phyloP scores from a whole-genome alignment of 1,140 invertebrate genomes.

The Piezodorus guildinii region DNA sequence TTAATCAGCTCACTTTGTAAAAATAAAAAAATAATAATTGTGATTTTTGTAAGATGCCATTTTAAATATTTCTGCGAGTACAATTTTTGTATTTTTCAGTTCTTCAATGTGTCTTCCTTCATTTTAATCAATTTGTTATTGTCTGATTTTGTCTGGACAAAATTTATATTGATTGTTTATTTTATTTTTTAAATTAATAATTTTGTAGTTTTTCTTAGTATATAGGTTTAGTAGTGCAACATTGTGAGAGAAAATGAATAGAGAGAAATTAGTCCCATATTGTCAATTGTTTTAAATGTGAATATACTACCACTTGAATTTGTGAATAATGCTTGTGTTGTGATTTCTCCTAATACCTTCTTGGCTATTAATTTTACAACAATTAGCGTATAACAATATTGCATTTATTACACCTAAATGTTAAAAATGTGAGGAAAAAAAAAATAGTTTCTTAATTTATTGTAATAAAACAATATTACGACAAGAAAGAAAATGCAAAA shows the following conservation, averaged over 20 bases:
- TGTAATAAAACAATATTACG: too few relatives aligned
- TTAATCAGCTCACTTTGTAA: slow-evolving; percentile 1
- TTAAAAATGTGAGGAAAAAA: too few relatives aligned
- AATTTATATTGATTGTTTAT: slow-evolving; percentile 21
- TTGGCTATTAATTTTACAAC: too few relatives aligned
- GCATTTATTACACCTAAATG: too few relatives aligned
- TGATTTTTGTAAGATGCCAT: slow-evolving; percentile 13
- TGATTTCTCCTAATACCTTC: too few relatives aligned
- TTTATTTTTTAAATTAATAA: slow-evolving; percentile 10
- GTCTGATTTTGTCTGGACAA: slow-evolving; percentile 13
- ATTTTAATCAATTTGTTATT: slow-evolving; percentile 16
- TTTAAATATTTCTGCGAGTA: slow-evolving; percentile 1
- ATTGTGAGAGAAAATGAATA: slow-evolving; percentile 15
- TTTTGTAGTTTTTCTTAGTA: slow-evolving; percentile 22
- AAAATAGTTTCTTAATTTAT: too few relatives aligned
- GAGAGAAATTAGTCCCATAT: slow-evolving; percentile 20
- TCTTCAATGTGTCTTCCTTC: not conserved
- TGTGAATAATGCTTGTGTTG: slow-evolving; percentile 13
- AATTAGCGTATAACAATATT: too few relatives aligned
- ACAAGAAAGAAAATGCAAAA: too few relatives aligned
- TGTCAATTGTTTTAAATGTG: slow-evolving; percentile 24
- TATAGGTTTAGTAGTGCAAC: slow-evolving; percentile 16
- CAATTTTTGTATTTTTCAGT: slow-evolving; percentile 13
- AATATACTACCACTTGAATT: slow-evolving; percentile 23
- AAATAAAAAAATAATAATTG: not conserved